These are phyloP conservation scores for Anoplophora glabripennis DNA, from an alignment of 1,140 invertebrate genomes.

Conservation along the genomic window DNA sequence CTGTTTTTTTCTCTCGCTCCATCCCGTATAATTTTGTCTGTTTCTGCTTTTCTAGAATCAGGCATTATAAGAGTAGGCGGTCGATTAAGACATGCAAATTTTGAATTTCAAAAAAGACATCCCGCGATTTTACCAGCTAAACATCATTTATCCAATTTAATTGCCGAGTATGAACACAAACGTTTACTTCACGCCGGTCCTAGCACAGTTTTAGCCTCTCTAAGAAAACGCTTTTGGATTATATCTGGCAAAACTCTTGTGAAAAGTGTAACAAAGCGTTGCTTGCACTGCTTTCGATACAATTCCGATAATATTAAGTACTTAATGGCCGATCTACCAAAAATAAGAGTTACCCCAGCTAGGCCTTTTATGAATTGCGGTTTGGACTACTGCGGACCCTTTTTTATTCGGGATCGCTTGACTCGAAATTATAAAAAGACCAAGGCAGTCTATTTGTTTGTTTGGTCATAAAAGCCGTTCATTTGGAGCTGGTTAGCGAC, in stretches of 20 bases:
- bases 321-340: slow-evolving; percentile 9
- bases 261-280: not conserved
- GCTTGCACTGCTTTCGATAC: slow-evolving; percentile 26
- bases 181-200: slow-evolving; percentile 24
- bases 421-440: slow-evolving; percentile 33
- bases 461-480: slow-evolving; percentile 46
- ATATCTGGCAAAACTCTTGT: slow-evolving; percentile 23
- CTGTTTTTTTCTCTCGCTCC: too few relatives aligned
- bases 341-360: slow-evolving; percentile 16
- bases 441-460: slow-evolving; percentile 51
- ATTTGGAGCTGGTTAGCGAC: slow-evolving; percentile 46
- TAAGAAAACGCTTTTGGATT: slow-evolving; percentile 31
- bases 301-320: not conserved
- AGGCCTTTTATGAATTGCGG: slow-evolving; percentile 44
- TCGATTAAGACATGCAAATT: too few relatives aligned
- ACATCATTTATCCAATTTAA: slow-evolving; percentile 28
- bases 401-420: slow-evolving; percentile 37
- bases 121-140: slow-evolving; percentile 35
- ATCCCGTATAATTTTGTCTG: too few relatives aligned
- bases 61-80: too few relatives aligned
- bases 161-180: slow-evolving; percentile 29
- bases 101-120: slow-evolving; percentile 22
- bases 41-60: too few relatives aligned
- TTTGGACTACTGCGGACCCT: slow-evolving; percentile 48
- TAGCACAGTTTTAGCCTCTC: slow-evolving; percentile 2